Base-by-base conservation (phyloP, 1,140 invertebrate species). In the Drosophila jambulina region DNA sequence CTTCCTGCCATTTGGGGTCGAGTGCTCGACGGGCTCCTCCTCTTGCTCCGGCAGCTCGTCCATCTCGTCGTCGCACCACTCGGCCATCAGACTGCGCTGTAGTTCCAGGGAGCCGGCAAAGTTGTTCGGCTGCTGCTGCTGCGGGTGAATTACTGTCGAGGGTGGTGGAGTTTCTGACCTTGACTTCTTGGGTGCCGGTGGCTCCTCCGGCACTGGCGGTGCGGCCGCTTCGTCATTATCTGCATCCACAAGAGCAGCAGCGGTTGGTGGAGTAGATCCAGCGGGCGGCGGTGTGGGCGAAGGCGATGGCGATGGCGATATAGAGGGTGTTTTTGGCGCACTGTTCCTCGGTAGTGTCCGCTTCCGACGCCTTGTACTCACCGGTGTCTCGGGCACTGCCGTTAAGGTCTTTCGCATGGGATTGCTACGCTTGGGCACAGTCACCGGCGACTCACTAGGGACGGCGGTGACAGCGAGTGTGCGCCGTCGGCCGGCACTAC, bases 61-160 rank as follows among this genome's bases (percentile, higher is more conserved):
- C 56, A 45, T 64, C 17, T 88, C 86, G 21, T 88, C 78, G 15
- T 91, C 84, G 5, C 67, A 58, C 85, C 86, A 90, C 34, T 90
- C 85, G 32, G 86, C 86, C 25, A 85, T 32, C 23, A 90, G 45
- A 15, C 75, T 72, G 1, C 36, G 70, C 19, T 91, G 86, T 40
- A 91, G 46, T 32, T 79, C 62, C 27, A 75, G 25, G 3, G 76
- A 80, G 9, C 68, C 68, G 4, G 67, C 43, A 13, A 27, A 27
- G 19, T 32, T 46, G 13, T 10, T 38, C 12, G 17, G 23, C 15
- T 53, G 61, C 21, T 19, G 10, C 29, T 23, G 17, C 34, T 46
- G 49, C 51, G 32, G 32, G 32, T 13, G 6, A 32, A 4, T 21
- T 29, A 13, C n/a, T 19, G 27, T n/a, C 12, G 51, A 9, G 1